These are phyloP conservation scores for Sitobion miscanthi DNA, from an alignment of 1,140 invertebrate genomes.

Conservation along the genomic window DNA sequence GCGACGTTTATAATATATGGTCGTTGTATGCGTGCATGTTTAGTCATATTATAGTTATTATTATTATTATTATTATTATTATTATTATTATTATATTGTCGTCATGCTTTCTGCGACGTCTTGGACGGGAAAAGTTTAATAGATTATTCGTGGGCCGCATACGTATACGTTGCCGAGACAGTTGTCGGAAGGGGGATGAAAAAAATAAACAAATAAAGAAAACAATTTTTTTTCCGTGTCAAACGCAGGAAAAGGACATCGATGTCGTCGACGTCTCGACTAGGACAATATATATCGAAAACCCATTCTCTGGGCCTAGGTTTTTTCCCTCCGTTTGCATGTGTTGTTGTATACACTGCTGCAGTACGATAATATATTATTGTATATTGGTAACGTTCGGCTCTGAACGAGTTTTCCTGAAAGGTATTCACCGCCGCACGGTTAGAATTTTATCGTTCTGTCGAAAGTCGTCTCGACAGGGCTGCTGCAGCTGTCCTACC, in stretches of 20 bases:
- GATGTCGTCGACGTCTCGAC: background rate
- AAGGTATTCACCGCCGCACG: background rate
- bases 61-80: no score
- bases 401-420: background rate
- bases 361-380: background rate
- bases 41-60: background rate
- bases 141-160: background rate
- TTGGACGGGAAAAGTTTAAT: background rate
- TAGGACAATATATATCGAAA: background rate
- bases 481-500: background rate
- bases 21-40: background rate
- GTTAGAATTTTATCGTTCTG: background rate
- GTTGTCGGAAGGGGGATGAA: background rate
- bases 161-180: background rate
- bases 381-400: background rate
- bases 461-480: background rate
- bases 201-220: slow-evolving; percentile 22
- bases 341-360: background rate
- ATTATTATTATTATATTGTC: background rate
- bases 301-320: background rate
- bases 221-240: slow-evolving; percentile 14
- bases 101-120: background rate
- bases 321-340: background rate
- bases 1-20: background rate
- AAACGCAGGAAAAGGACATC: slow-evolving; percentile 39